Percentiles rank a stretch among this genome's conserved stretches.
Conservation (phyloP, 2,888 invertebrate genomes). For the Odiellus spinosus region DNA sequence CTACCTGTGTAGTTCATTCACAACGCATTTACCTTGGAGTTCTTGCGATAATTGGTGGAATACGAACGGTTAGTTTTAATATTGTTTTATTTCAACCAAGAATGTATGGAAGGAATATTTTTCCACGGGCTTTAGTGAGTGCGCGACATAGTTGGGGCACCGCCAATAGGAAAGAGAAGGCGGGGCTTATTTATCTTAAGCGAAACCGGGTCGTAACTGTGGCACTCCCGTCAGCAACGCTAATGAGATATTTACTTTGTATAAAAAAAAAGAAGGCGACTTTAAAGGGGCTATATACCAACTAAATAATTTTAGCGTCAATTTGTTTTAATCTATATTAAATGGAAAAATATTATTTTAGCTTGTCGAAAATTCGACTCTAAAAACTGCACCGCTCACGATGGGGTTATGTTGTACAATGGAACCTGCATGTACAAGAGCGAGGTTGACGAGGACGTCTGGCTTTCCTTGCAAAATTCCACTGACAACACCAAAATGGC, state of each 20-base stretch:
- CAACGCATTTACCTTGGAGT: constrained; percentile 32
- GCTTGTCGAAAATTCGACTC: constrained; percentile 24
- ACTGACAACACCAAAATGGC: constrained; percentile 28
- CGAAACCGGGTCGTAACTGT: too few species aligned
- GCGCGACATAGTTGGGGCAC: too few species aligned
- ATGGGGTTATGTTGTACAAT: constrained; percentile 29
- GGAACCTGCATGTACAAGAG: constrained; percentile 23
- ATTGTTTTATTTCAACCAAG: background rate
- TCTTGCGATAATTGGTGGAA: constrained; percentile 34
- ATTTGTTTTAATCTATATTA: too few species aligned
- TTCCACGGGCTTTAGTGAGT: too few species aligned
- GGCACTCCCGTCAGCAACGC: too few species aligned
- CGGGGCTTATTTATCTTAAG: too few species aligned
- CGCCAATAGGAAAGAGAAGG: too few species aligned
- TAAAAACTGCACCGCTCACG: constrained; percentile 28
- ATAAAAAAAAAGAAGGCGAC: too few species aligned
- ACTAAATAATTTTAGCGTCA: too few species aligned
- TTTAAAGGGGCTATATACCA: too few species aligned
- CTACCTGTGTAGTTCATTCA: constrained; percentile 35
- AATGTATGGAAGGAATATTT: too few species aligned
- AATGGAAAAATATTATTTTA: constrained; percentile 20
- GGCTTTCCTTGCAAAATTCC: constrained; percentile 19
- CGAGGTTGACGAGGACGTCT: constrained; percentile 18
- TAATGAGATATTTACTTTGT: too few species aligned
- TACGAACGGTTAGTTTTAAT: constrained; percentile 25